A percentile compares a stretch with the other conserved stretches of the same genome.
Evolutionary conservation across 1,140 invertebrate species (phyloP).

Genomic region (Ganaspis sp.): DNA sequence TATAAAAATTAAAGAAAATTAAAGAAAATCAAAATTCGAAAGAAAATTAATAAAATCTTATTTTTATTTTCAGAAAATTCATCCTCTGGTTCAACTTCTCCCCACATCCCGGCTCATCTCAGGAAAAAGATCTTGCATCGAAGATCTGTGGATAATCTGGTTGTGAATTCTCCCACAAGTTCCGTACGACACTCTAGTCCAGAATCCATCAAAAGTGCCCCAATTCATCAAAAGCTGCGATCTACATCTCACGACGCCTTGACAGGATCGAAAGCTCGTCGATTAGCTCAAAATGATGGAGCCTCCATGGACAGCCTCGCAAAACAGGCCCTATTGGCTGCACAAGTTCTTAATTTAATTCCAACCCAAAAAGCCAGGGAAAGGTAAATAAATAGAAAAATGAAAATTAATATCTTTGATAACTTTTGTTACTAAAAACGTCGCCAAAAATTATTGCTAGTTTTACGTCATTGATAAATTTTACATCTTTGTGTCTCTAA

Average conservation of each 20-base stretch:
- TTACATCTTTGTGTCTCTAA: too few relatives aligned
- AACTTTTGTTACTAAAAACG: too few relatives aligned
- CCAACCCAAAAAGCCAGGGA: slow-evolving; percentile 87
- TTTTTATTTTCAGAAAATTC: slow-evolving; percentile 64
- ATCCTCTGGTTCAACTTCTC: slow-evolving; percentile 67
- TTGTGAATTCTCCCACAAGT: slow-evolving; percentile 64
- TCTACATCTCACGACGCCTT: slow-evolving; percentile 70
- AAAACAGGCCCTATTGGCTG: slow-evolving; percentile 84
- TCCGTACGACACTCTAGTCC: slow-evolving; percentile 70
- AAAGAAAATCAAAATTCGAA: not conserved
- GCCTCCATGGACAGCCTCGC: slow-evolving; percentile 84
- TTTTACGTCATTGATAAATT: too few relatives aligned
- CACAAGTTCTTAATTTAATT: slow-evolving; percentile 87
- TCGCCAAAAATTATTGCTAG: too few relatives aligned
- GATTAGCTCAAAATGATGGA: slow-evolving; percentile 55
- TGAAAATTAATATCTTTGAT: not conserved
- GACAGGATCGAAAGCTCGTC: slow-evolving; percentile 63
- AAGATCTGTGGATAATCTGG: slow-evolving; percentile 70
- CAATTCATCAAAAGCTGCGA: slow-evolving; percentile 66
- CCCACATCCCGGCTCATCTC: slow-evolving; percentile 58
- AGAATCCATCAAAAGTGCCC: slow-evolving; percentile 71
- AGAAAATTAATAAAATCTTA: not conserved
- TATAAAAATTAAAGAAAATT: too few relatives aligned
- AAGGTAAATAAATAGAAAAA: slow-evolving; percentile 74
- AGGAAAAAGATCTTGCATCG: slow-evolving; percentile 64